A percentile compares a stretch with the other conserved stretches of the same genome.
Evolutionary conservation across 1,140 invertebrate species (phyloP).

Genomic region (Conus betulinus): DNA sequence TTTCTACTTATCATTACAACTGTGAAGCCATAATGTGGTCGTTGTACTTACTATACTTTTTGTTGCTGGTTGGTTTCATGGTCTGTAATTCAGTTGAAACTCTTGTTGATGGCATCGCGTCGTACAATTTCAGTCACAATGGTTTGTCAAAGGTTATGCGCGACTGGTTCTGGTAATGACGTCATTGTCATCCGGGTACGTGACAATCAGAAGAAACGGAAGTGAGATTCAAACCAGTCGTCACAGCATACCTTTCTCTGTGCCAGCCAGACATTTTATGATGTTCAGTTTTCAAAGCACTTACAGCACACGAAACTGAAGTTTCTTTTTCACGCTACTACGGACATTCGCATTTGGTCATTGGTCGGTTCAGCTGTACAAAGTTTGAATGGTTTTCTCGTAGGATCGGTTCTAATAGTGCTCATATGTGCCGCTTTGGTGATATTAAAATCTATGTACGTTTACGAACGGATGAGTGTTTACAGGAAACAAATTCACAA

Average conservation of each 20-base stretch:
- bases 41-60: too few relatives aligned
- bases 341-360: neutral
- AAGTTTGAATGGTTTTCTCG: neutral
- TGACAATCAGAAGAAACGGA: neutral
- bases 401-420: neutral
- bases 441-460: neutral
- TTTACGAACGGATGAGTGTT: neutral
- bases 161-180: neutral
- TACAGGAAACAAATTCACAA: neutral
- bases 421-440: neutral
- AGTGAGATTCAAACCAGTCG: neutral
- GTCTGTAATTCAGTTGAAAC: too few relatives aligned
- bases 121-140: too few relatives aligned
- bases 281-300: neutral
- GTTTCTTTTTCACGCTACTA: too few relatives aligned
- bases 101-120: too few relatives aligned
- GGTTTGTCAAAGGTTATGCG: too few relatives aligned
- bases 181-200: neutral
- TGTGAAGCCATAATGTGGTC: too few relatives aligned
- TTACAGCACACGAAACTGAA: neutral
- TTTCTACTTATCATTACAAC: too few relatives aligned
- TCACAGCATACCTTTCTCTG: neutral
- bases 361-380: too few relatives aligned
- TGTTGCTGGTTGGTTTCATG: too few relatives aligned
- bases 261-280: neutral